Conservation (phyloP, 2,888 invertebrate species). For the Synergus gifuensis region DNA sequence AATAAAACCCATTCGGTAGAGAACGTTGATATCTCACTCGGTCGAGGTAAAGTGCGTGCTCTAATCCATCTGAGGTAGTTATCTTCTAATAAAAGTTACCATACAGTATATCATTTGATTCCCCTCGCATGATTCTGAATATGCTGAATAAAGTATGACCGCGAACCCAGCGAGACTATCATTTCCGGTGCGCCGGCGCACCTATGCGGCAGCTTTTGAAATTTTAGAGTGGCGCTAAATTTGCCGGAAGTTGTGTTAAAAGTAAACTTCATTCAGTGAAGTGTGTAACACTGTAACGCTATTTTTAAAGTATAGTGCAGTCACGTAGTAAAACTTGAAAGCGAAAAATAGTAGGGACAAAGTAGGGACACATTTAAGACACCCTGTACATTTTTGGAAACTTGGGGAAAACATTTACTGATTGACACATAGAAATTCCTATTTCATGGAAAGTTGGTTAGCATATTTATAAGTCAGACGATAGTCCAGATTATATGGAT, state of each 20-base stretch:
- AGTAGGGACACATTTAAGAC: too few species aligned
- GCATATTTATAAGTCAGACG: too few species aligned
- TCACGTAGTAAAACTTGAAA: not conserved
- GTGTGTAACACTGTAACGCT: not conserved
- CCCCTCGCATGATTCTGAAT: slow-evolving; percentile 52
- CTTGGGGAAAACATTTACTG: too few species aligned
- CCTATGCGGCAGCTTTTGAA: slow-evolving; percentile 1
- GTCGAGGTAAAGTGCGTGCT: not conserved
- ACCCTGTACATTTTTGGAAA: too few species aligned
- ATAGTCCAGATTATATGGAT: too few species aligned
- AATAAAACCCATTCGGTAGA: slow-evolving; percentile 11
- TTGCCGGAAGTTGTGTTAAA: not conserved
- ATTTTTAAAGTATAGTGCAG: not conserved
- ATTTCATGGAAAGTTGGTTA: too few species aligned
- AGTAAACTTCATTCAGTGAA: not conserved
- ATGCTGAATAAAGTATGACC: slow-evolving; percentile 54
- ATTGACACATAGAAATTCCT: too few species aligned
- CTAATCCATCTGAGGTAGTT: not conserved
- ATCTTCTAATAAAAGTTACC: slow-evolving; percentile 49
- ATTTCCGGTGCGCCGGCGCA: slow-evolving; percentile 21
- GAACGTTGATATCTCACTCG: slow-evolving; percentile 8
- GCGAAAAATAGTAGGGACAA: too few species aligned
- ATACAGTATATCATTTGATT: slow-evolving; percentile 49
- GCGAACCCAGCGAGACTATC: slow-evolving; percentile 44
- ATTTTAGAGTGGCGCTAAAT: not conserved